Base-by-base conservation (phyloP, 2,888 invertebrate species). In the Lycia hirtaria region DNA sequence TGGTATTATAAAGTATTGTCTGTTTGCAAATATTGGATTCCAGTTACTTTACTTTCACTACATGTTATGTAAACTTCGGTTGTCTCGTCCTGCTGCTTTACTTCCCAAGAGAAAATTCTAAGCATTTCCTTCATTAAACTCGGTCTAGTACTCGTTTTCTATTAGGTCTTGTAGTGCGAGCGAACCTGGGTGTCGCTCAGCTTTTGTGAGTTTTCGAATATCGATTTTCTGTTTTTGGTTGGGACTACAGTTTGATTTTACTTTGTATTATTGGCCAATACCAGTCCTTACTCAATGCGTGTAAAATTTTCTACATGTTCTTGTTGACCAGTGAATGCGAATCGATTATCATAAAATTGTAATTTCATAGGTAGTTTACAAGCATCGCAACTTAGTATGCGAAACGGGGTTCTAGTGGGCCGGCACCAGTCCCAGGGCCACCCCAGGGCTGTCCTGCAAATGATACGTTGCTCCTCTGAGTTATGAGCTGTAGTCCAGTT, bases 361-460 rank as follows among this genome's bases (percentile, higher is more conserved):
- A 30, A 50, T 44, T 37, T 37, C 37, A 49, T 30, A 49, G 48
- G 28, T 35, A n/a, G 37, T 49, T 49, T 49, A 37, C 49, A 49
- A 50, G 55, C 9, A 19, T 20, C 3, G 33, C 30, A 44, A 49
- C 32, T 62, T 65, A 70, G 51, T 50, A 56, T 47, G 49, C 48
- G 28, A 28, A 45, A 9, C 6, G 6, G 24, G 17, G 38, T 41
- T 54, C 55, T 28, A 5, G 35, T 5, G 14, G 3, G 22, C 24
- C 28, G 14, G 4, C 35, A 24, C 24, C 38, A 44, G 56, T 75
- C 72, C 65, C 62, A 73, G 65, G 67, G 64, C 67, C 66, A 54
- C 74, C 72, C 65, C 62, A 73, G 65, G 67, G 64, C 67, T 67
- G 68, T 41, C 63, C 62, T 66, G 68, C 70, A 79, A 79, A 78